Evolutionary conservation across 2,888 invertebrate species (phyloP), one percentile per base, ranked within the genome.

Genomic region (Oligia strigilis): DNA sequence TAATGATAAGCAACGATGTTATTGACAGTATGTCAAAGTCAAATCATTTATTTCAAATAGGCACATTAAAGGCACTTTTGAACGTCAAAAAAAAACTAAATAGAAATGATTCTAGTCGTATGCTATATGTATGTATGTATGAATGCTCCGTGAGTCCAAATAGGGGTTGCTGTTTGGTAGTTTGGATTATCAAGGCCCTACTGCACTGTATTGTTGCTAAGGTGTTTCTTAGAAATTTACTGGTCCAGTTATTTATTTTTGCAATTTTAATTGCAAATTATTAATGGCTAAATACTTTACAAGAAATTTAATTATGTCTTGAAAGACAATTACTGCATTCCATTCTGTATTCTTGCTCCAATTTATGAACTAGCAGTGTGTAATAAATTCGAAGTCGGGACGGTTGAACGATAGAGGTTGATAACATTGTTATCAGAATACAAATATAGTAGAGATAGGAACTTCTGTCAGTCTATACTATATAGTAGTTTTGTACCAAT

Each of bases 351-450:
- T 52, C 29, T 67, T 72, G 65, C 58, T 71, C 66, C 40, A 17
- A 77, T 72, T 85, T 65, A 60, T 19, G 52, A 74, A n/a, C 23
- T 77, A 23, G 19, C 17, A 46, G 36, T 52, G 55, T 29, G 49
- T 64, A 73, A 80, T 87, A 78, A 76, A 85, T 81, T 82, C 29
- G 19, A 79, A 86, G 86, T 78, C 46, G 13, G 75, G 40, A 52
- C 75, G 77, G 80, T 85, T 77, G 55, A 55, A 64, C 55, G 52
- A 64, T 67, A 67, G 60, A 77, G 66, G 74, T 69, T 79, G 84
- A 83, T 88, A 89, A 89, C 84, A 91, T 83, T 92, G 89, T 84
- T 93, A 93, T 91, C 92, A 84, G 49, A 84, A 82, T 90, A 82
- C 86, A 93, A 91, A 93, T 92, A 91, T 75, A 67, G 55, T 67